Conservation (phyloP, 1,140 invertebrate species). For the Drosophila ficusphila region DNA sequence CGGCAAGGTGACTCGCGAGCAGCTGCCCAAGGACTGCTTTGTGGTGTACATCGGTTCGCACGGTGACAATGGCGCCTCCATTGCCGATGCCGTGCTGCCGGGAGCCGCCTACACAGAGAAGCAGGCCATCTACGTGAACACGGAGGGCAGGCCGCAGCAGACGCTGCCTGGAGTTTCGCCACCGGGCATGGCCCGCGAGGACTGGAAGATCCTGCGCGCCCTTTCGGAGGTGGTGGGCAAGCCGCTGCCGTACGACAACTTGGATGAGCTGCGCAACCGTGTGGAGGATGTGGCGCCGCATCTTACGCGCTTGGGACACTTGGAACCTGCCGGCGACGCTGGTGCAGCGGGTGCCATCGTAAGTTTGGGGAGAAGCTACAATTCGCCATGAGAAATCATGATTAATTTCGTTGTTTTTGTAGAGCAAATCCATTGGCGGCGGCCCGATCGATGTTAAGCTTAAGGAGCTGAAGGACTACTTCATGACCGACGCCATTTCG, state of each 20-base stretch:
- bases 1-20: slow-evolving; percentile 89
- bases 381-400: not conserved
- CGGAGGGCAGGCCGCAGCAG: slow-evolving; percentile 98
- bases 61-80: slow-evolving; percentile 95
- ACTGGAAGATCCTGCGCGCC: slow-evolving; percentile 98
- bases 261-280: slow-evolving; percentile 93
- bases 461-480: slow-evolving; percentile 96
- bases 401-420: slow-evolving; percentile 22
- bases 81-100: slow-evolving; percentile 97
- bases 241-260: slow-evolving; percentile 94
- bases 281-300: slow-evolving; percentile 95
- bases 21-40: slow-evolving; percentile 93
- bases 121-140: slow-evolving; percentile 98
- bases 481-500: slow-evolving; percentile 98
- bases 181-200: slow-evolving; percentile 96
- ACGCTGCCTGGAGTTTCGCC: slow-evolving; percentile 95
- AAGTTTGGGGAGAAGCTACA: slow-evolving; percentile 42
- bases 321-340: slow-evolving; percentile 93
- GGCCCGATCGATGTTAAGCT: slow-evolving; percentile 90
- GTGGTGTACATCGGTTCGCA: slow-evolving; percentile 99
- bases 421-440: slow-evolving; percentile 85
- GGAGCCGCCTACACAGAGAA: slow-evolving; percentile 99
- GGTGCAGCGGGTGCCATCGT: slow-evolving; percentile 89
- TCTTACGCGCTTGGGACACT: slow-evolving; percentile 92
- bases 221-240: slow-evolving; percentile 90